Base-by-base conservation (phyloP, 2,113 vertebrate genomes). In the Ceyx melanurus region DNA sequence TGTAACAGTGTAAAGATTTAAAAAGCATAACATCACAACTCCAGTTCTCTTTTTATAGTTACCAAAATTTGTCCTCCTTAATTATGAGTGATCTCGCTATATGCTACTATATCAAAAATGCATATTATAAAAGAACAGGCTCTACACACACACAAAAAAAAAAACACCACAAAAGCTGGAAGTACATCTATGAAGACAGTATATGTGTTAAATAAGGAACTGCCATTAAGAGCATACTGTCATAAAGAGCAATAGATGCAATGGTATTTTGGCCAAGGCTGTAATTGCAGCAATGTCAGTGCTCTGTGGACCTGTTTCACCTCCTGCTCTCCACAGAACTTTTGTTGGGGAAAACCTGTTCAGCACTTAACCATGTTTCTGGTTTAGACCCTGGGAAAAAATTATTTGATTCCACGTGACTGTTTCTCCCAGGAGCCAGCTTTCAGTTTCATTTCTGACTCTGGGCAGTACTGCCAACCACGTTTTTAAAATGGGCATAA, bases 401-500 rank as follows among this genome's bases (percentile, higher is more conserved):
- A 46, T 51, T 11, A 46, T 61, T 16, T 68, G 42, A 64, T 26
- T 83, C 46, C 37, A 57, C 21, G 57, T 50, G 66, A 72, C n/a
- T 16, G 6, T n/a, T 88, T 94, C 18, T 81, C 66, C 62, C 65
- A 75, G 0, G 0, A 68, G 4, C 16, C 35, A 76, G 9, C 29
- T 90, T 86, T 90, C 66, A 21, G 70, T 96, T 95, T 90, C 61
- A 86, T 31, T 93, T 81, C 43, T 90, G 40, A 53, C 19, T 86
- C 40, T 64, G 50, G 61, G 42, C 53, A 74, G 7, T 16, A 35
- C 31, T 16, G 23, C 5, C 20, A 92, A 75, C 2, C 35, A 81
- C 68, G 68, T 33, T 10, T 25, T 14, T 19, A 25, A 64, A 64
- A 67, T 23, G 43, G 6, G 56, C 14, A 54, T 40, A 16, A 77